Evolutionary conservation across 2,113 vertebrate species (phyloP), one percentile per base, ranked within the genome.

Genomic region (Pithys albifrons): DNA sequence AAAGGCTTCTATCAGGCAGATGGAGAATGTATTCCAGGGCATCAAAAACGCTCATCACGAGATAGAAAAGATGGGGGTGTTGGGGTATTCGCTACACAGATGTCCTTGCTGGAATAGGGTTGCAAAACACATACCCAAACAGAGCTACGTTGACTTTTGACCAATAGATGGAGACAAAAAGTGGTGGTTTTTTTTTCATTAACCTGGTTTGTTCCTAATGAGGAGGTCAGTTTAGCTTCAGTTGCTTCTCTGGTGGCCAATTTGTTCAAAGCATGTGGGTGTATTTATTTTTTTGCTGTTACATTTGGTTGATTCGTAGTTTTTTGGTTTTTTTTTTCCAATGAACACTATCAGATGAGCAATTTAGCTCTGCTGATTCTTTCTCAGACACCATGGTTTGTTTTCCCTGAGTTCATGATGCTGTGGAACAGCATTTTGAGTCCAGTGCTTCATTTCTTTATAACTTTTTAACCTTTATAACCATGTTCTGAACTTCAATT

Each of bases 1-100:
- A 93, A 94, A 87, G 93, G 88, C 93, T 93, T 96, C 89, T 82
- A 87, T 96, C 85, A 96, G 79, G 80, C 95, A 96, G 96, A 96
- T 89, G 93, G 92, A 94, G 77, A 95, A 92, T 92, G 91, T 91
- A 74, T 43, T 96, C 45, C 73, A 54, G 86, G 62, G 73, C 91
- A 91, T 91, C 92, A 72, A 79, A 95, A 89, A 85, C 33, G 45
- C 93, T 92, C 67, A 87, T 95, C 70, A 69, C 19, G 64, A 75
- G 89, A 72, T 4, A 75, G 74, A 89, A 89, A 72, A 92, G 70
- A 71, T 91, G 65, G 52, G 65, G 43, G 51, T 95, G 55, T 87
- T 57, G 80, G 77, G 86, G 61, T 52, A 65, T 95, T 93, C 3
- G n/a, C 72, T 84, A 9, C 57, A 27, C 92, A 94, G 86, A 70